A percentile compares a stretch with the other conserved stretches of the same genome.
These are phyloP conservation scores for Prinia subflava DNA, from an alignment of 2,113 vertebrate genomes.

Conservation along the genomic window DNA sequence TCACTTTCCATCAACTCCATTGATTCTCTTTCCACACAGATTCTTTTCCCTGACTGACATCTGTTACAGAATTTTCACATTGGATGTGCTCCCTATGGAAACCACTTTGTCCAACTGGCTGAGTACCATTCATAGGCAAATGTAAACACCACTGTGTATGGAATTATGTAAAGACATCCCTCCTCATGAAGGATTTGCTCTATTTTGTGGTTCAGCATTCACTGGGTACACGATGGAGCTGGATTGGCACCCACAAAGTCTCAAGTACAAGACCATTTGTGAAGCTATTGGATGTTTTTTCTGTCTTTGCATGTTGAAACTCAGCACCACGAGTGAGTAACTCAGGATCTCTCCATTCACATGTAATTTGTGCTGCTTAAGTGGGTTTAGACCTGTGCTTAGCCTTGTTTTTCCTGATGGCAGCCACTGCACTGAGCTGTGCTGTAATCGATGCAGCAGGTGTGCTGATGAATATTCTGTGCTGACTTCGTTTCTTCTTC, in stretches of 20 bases:
- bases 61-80: neutral
- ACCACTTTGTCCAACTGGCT: neutral
- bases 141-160: neutral
- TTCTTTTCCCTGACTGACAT: neutral
- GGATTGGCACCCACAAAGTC: neutral
- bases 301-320: neutral
- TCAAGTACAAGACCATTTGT: neutral
- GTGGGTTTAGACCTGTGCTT: neutral
- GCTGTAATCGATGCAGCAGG: neutral
- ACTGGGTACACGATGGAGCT: fast-evolving
- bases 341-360: neutral
- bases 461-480: neutral
- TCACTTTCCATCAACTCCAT: neutral
- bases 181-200: neutral
- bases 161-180: neutral
- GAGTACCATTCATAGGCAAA: neutral
- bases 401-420: neutral
- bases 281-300: neutral
- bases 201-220: neutral
- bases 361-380: neutral
- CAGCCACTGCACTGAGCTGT: neutral
- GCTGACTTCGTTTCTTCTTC: neutral
- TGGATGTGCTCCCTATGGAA: neutral
- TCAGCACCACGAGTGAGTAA: neutral
- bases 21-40: neutral